Evolutionary conservation across 2,888 invertebrate species (phyloP), one percentile per base, ranked within the genome.

Genomic region (Parasteatoda lunata): DNA sequence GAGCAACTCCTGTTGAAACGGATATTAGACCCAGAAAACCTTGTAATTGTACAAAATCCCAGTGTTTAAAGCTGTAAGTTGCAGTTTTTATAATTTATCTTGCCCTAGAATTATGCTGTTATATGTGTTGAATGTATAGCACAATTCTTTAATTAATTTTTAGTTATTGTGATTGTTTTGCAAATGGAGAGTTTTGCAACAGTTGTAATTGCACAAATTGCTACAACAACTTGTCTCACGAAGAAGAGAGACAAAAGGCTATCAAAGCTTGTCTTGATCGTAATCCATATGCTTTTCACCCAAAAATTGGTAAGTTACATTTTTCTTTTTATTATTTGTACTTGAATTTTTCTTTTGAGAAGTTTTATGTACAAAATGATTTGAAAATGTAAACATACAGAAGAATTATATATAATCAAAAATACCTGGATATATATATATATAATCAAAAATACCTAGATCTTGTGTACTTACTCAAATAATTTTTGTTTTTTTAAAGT

Each of bases 21-120:
- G 85, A 85, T 68, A 73, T 75, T 15, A 77, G 88, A 11, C 88
- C 80, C 54, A 82, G 90, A 71, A 99, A 99, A 92, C 98, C 98
- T 9, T 99, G 99, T 93, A 99, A 99, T 92, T 99, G 99, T 93
- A 99, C 98, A 52, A 98, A 98, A 93, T 99, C 98, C 3, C 98
- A 98, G 92, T 99, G 99, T 91, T 94, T 99, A 89, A 99, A 99
- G 93, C 92, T 99, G 93, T 98, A 92, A 93, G 94, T 93, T 88
- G 13, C 2, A 68, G 4, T 4, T 9, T 15, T 30, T 30, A n/a
- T 45, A 30, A 9, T 15, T 68, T 11, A 9, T 5, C 6, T 15
- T 68, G 11, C 30, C n/a, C 0, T 45, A 5, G 1, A 68, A 68
- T 15, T 30, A 68, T 45, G 30, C 9, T 30, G n/a, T 5, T 9